Percentiles rank a stretch among this genome's conserved stretches.
Conservation (phyloP, 2,888 invertebrate genomes). For the Eretmocerus hayati region DNA sequence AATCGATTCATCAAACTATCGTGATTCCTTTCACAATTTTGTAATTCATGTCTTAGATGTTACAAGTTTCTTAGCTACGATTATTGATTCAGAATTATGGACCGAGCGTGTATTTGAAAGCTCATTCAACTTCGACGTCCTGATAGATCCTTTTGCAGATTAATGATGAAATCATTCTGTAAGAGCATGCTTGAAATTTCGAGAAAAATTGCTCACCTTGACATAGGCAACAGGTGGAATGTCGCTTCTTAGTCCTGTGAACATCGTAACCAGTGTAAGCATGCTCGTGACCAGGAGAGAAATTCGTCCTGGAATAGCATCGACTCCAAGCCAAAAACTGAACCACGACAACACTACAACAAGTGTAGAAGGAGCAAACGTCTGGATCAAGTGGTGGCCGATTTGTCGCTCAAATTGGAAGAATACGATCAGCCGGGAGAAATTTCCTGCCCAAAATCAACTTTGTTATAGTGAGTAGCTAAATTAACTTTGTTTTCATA, state of each 20-base stretch:
- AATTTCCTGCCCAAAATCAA: conserved; percentile 54
- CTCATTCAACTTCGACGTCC: no score
- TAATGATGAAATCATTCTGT: no score
- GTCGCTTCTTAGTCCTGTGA: conserved; percentile 72
- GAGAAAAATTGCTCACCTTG: conserved; percentile 53
- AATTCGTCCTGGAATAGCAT: conserved; percentile 76
- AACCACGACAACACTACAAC: conserved; percentile 83
- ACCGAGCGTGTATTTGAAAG: no score
- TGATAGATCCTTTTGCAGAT: no score
- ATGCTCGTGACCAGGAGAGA: conserved; percentile 77
- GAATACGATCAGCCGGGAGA: conserved; percentile 69
- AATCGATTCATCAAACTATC: no score
- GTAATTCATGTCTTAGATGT: no score
- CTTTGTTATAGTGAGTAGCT: no score
- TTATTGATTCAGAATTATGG: no score
- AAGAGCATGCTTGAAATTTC: no score
- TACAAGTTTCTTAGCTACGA: no score
- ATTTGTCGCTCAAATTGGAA: conserved; percentile 78
- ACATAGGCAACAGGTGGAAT: conserved; percentile 83
- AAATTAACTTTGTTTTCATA: no score
- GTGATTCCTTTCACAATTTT: no score
- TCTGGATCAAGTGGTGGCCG: conserved; percentile 77
- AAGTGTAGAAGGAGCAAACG: conserved; percentile 75
- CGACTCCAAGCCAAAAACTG: conserved; percentile 78
- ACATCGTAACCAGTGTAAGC: conserved; percentile 80